Base-by-base conservation (phyloP, 1,140 invertebrate species). In the Solen grandis region DNA sequence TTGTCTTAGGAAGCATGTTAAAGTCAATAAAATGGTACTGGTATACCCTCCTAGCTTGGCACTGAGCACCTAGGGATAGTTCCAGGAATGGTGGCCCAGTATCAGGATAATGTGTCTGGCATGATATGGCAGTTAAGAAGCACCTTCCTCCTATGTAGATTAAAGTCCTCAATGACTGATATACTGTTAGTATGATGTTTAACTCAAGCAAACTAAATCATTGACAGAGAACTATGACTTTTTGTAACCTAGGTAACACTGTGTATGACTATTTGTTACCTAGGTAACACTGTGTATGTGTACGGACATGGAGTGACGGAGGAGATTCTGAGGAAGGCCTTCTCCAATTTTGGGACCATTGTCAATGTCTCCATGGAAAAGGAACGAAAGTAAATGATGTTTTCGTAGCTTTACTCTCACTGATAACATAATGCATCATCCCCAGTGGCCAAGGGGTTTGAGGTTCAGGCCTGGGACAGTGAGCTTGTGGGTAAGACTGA, bases 361-460 rank as follows among this genome's bases (percentile, higher is more conserved):
- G 93, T 97, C 0, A 97, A 97, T 92, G 95, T 97, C n/a, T 95
- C 95, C 0, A 96, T 97, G 95, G 96, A 98, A 93, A 94, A 95
- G 84, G 96, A 97, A 83, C 97, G 96, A 92, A 95, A 96, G 96
- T 96, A 92, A 89, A 92, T 57, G 0, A 31, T 1, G 54, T 52
- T n/a, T n/a, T n/a, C n/a, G 13, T 16, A 50, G 14, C 46, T 54
- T 8, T 54, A 13, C 13, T 29, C 16, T 70, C n/a, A 54, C 14
- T n/a, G n/a, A n/a, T n/a, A n/a, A n/a, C n/a, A 14, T 16, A 68
- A 35, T 25, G 13, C 33, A 50, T 22, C 19, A 76, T 2, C 16
- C 35, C 1, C 27, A 36, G 8, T 38, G 22, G 2, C 31, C 14
- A 5, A 29, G 33, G n/a, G 16, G 31, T 16, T n/a, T 33, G 13